phyloP scores from a whole-genome alignment of 2,797 vertebrate genomes.

The Calcarius lapponicus region DNA sequence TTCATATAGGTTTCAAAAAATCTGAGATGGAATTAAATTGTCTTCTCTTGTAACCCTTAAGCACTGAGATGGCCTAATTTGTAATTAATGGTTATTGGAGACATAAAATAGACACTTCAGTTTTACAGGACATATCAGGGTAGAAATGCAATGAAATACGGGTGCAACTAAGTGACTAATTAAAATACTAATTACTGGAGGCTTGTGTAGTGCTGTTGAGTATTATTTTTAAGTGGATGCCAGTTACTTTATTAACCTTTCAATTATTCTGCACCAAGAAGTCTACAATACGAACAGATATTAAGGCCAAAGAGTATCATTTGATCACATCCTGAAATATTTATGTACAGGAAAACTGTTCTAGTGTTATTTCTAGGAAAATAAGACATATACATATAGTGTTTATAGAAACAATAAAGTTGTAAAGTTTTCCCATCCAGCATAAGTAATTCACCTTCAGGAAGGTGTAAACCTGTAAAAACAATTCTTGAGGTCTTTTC shows the following conservation, averaged over 20 bases:
- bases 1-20: background rate
- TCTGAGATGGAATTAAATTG: background rate
- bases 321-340: background rate
- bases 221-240: background rate
- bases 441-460: background rate
- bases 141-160: background rate
- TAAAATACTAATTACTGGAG: background rate
- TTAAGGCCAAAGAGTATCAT: background rate
- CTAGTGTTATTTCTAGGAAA: background rate
- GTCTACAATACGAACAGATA: background rate
- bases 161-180: background rate
- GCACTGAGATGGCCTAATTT: background rate
- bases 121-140: background rate
- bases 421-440: background rate
- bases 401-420: background rate
- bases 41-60: background rate
- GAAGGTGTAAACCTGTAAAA: background rate
- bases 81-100: background rate
- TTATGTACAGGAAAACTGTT: background rate
- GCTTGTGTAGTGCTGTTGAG: background rate
- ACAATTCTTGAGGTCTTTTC: background rate
- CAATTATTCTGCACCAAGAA: background rate
- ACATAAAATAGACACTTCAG: background rate
- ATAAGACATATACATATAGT: background rate
- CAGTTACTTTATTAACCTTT: background rate